Conservation (phyloP, 2,888 invertebrate genomes). For the Hydropsyche betteni region DNA sequence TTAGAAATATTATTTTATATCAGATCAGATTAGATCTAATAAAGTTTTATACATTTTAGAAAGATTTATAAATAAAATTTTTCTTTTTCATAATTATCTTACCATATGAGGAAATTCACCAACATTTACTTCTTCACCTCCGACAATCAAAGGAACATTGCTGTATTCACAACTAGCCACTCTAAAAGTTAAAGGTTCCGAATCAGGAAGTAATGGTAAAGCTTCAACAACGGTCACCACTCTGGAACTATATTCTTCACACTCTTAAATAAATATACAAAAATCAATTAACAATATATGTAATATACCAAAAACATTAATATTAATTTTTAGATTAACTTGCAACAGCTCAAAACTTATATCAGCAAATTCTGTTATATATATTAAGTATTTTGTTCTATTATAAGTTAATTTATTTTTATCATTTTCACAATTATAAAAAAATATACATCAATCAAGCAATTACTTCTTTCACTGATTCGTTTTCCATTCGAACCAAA, state of each 20-base stretch:
- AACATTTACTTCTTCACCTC: conserved; percentile 65
- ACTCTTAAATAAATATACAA: conserved; percentile 60
- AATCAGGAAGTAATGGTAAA: conserved; percentile 64
- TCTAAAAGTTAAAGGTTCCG: conserved; percentile 59
- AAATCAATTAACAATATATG: no score
- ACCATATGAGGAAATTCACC: conserved; percentile 77
- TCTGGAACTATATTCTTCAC: conserved; percentile 66
- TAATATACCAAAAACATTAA: no score
- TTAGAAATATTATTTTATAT: no score
- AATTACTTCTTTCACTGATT: conserved; percentile 16
- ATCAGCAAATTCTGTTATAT: no score
- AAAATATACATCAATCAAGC: background rate
- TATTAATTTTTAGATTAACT: no score
- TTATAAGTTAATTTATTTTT: no score
- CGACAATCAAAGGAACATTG: conserved; percentile 68
- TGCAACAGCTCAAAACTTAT: no score
- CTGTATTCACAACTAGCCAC: conserved; percentile 67
- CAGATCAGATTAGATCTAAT: no score
- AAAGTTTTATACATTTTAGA: no score
- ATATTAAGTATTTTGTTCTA: no score
- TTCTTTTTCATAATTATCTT: background rate
- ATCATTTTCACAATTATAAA: no score
- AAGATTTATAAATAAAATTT: no score
- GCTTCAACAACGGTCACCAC: conserved; percentile 64
- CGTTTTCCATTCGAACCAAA: background rate